Evolutionary conservation across 2,888 invertebrate species (phyloP).

Genomic region (Apotomis betuletana): DNA sequence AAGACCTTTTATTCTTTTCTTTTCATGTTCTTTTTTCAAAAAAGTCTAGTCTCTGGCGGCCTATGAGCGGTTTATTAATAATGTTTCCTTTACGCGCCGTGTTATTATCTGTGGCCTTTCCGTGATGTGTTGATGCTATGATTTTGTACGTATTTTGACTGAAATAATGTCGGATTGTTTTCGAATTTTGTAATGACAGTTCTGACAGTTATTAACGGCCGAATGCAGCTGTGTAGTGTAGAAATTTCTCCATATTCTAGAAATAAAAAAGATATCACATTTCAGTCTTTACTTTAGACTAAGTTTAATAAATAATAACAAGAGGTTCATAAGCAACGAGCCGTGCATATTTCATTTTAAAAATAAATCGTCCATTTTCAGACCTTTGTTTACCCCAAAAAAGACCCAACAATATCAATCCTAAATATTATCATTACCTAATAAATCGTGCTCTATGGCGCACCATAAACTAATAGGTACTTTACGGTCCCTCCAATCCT

Average conservation of each 20-base stretch:
- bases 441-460: constrained; percentile 45
- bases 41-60: constrained; percentile 37
- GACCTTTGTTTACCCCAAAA: constrained; percentile 41
- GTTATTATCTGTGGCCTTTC: constrained; percentile 36
- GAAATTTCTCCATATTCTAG: too few species aligned
- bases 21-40: constrained; percentile 46
- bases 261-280: too few species aligned
- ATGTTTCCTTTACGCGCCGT: constrained; percentile 33
- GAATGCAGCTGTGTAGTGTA: too few species aligned
- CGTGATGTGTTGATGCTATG: constrained; percentile 1
- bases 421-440: constrained; percentile 40
- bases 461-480: constrained; percentile 61
- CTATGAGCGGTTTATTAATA: constrained; percentile 39
- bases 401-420: constrained; percentile 31
- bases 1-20: constrained; percentile 60
- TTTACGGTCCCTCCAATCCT: constrained; percentile 63
- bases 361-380: constrained; percentile 10
- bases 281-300: not conserved
- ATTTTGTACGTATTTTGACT: not conserved
- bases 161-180: not conserved
- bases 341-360: constrained; percentile 9
- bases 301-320: not conserved
- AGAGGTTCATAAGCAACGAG: not conserved
- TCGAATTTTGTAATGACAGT: too few species aligned
- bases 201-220: too few species aligned